Conservation (phyloP, 2,113 vertebrate species). For the Periophthalmodon schlosseri region DNA sequence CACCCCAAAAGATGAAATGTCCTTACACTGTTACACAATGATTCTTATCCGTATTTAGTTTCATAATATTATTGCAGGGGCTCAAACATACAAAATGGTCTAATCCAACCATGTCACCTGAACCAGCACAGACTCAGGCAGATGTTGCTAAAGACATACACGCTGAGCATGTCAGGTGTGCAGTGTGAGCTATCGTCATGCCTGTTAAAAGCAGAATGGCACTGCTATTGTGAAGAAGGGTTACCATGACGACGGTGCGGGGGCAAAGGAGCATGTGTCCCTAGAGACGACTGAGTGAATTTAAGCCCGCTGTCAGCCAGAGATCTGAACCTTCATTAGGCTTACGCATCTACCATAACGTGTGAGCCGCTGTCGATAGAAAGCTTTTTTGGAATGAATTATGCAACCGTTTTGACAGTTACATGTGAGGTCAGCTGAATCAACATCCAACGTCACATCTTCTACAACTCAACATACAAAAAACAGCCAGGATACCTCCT, state of each 20-base stretch:
- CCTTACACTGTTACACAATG: no score
- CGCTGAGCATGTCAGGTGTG: background rate
- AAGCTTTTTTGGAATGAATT: no score
- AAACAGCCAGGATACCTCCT: background rate
- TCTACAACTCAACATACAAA: background rate
- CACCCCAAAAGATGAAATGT: no score
- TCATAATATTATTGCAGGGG: no score
- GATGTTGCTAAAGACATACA: background rate
- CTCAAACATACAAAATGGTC: background rate
- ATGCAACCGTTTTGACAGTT: no score
- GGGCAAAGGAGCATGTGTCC: conserved; percentile 76
- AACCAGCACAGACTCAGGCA: no score
- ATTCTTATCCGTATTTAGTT: no score
- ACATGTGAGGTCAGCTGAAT: background rate
- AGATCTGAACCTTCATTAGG: conserved; percentile 44
- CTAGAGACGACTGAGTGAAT: conserved; percentile 74
- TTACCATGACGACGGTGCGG: conserved; percentile 81
- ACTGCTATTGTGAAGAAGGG: conserved; percentile 36
- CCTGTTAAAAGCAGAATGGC: conserved; percentile 17
- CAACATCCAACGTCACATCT: background rate
- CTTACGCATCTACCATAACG: background rate
- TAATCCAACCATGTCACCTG: background rate
- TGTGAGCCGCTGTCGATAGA: no score
- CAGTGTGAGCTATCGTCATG: conserved; percentile 15
- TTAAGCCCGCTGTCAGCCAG: conserved; percentile 68